phyloP scores from a whole-genome alignment of 35 echinoderm and acorn worm species.

The Eucidaris tribuloides region DNA sequence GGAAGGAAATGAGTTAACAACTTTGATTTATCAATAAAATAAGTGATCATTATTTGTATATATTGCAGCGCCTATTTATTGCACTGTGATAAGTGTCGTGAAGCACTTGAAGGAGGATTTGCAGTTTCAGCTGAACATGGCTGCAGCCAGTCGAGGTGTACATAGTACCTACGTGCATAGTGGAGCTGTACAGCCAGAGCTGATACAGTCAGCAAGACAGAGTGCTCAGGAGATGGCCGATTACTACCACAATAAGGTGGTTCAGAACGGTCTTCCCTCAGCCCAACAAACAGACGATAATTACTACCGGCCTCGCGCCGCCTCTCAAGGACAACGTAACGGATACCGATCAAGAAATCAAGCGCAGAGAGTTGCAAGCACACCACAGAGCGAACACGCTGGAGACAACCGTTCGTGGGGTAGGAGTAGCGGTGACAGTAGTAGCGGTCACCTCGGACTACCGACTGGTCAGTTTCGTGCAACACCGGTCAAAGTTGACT shows the following conservation, averaged over 20 bases:
- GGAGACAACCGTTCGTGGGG: conserved; percentile 17
- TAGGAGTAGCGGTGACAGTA: conserved; percentile 30
- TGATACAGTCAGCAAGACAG: conserved; percentile 43
- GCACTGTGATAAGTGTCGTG: no score
- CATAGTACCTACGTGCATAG: conserved; percentile 31
- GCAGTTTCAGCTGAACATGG: conserved; percentile 34
- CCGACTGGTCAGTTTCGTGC: conserved; percentile 81
- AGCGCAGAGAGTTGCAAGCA: background rate
- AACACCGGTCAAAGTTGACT: conserved; percentile 76
- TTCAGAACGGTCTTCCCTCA: conserved; percentile 41
- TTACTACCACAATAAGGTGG: conserved; percentile 58
- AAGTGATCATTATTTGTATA: no score
- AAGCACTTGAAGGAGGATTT: no score
- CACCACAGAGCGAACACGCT: background rate
- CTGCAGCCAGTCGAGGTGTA: conserved; percentile 48
- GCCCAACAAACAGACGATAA: background rate
- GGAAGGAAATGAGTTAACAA: no score
- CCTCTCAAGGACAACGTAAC: conserved; percentile 1
- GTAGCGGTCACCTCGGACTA: conserved; percentile 1
- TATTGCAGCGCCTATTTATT: no score
- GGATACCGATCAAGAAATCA: conserved; percentile 2
- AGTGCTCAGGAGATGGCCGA: conserved; percentile 65
- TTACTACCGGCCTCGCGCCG: conserved; percentile 4
- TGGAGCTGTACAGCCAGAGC: conserved; percentile 22
- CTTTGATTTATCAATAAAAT: no score